Percentiles rank a stretch among this genome's conserved stretches.
Evolutionary conservation across 2,888 invertebrate genomes (phyloP).

Genomic region (Branchellion lobata): DNA sequence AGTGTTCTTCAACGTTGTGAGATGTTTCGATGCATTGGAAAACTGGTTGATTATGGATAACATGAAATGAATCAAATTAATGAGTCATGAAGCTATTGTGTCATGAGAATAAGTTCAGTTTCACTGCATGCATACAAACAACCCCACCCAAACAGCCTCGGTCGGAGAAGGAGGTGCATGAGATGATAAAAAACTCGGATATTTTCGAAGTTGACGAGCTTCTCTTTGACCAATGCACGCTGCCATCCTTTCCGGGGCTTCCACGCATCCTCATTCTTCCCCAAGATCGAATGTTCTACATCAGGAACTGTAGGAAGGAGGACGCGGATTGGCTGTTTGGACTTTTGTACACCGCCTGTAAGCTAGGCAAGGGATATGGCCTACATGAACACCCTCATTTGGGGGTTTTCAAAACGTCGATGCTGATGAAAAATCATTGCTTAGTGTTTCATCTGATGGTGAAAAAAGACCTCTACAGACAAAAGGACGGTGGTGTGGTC

Average conservation of each 20-base stretch:
- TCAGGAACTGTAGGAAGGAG: neutral
- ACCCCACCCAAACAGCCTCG: neutral
- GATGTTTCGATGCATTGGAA: too few species aligned
- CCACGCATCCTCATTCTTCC: constrained; percentile 1
- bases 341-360: neutral
- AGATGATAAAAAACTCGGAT: too few species aligned
- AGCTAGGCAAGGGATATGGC: neutral
- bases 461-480: constrained; percentile 4
- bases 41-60: too few species aligned
- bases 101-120: too few species aligned
- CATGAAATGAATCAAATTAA: too few species aligned
- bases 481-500: neutral
- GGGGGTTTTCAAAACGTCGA: neutral
- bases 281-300: neutral
- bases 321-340: neutral
- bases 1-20: too few species aligned
- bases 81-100: too few species aligned
- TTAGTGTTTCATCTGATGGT: neutral
- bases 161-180: neutral
- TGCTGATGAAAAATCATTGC: neutral
- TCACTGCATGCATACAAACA: too few species aligned
- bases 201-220: neutral
- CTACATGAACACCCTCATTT: neutral
- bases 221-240: neutral
- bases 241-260: neutral